These are phyloP conservation scores for Andrena trimmerana DNA, from an alignment of 2,888 invertebrate genomes.

Conservation along the genomic window DNA sequence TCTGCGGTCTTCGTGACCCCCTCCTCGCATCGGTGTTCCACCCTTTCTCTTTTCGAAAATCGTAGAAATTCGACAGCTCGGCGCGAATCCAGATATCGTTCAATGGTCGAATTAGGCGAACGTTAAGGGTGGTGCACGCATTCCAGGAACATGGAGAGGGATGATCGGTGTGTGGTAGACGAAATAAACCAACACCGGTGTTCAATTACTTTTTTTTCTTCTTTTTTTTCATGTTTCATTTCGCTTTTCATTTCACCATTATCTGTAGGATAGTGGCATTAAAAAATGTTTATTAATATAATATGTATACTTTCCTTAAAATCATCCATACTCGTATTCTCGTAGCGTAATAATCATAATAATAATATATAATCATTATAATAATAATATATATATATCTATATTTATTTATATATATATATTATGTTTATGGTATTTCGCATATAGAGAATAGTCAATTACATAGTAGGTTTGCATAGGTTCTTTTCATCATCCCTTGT, in stretches of 20 bases:
- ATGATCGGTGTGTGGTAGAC: not conserved
- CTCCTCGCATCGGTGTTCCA: not conserved
- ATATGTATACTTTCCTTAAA: slow-evolving; percentile 85
- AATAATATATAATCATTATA: slow-evolving; percentile 75
- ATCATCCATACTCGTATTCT: slow-evolving; percentile 84
- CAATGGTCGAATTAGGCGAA: not conserved
- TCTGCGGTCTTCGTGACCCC: slow-evolving; percentile 35
- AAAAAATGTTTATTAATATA: slow-evolving; percentile 84
- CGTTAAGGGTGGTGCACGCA: not conserved
- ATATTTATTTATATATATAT: slow-evolving; percentile 75
- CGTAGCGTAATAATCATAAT: slow-evolving; percentile 82
- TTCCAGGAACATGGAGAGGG: not conserved
- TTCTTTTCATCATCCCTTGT: slow-evolving; percentile 48
- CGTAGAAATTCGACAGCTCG: not conserved
- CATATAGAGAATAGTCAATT: slow-evolving; percentile 81
- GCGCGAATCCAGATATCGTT: no score
- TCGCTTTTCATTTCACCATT: slow-evolving; percentile 82
- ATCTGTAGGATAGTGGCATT: slow-evolving; percentile 83
- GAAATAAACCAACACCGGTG: slow-evolving; percentile 3
- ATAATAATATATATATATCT: slow-evolving; percentile 70
- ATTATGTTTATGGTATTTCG: slow-evolving; percentile 80
- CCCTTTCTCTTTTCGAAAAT: not conserved
- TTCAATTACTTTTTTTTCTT: slow-evolving; percentile 39
- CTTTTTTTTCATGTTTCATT: slow-evolving; percentile 64
- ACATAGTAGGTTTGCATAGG: slow-evolving; percentile 79